Evolutionary conservation across 2,888 invertebrate genomes (phyloP).

Genomic region (Pseudococcus longispinus): DNA sequence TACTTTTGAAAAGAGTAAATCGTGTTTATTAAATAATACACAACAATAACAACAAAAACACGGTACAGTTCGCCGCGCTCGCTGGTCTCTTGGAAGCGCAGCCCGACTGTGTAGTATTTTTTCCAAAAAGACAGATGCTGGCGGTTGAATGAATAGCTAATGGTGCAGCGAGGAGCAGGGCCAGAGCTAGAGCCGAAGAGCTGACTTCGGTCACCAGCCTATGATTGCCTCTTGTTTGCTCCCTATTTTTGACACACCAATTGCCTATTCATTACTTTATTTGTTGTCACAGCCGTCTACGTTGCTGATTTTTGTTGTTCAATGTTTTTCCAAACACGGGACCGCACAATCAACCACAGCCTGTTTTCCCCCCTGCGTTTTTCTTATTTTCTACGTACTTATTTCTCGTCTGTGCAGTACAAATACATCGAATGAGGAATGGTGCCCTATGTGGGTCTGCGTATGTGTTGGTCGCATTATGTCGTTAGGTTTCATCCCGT

Average conservation of each 20-base stretch:
- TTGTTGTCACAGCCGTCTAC: constrained; percentile 57
- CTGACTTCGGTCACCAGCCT: constrained; percentile 57
- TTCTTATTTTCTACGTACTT: neutral
- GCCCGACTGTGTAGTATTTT: constrained; percentile 14
- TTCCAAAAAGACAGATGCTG: constrained; percentile 53
- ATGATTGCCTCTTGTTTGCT: constrained; percentile 56
- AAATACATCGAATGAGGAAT: no score
- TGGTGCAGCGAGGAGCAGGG: constrained; percentile 7
- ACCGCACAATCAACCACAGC: constrained; percentile 56
- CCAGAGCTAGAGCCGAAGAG: no score
- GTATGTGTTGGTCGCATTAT: constrained; percentile 9
- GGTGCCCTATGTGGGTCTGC: neutral
- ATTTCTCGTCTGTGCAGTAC: no score
- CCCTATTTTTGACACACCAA: constrained; percentile 53
- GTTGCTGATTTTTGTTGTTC: constrained; percentile 56
- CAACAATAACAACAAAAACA: constrained; percentile 55
- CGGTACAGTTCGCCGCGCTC: neutral
- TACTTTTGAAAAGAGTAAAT: constrained; percentile 52
- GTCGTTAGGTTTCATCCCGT: constrained; percentile 49
- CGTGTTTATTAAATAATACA: constrained; percentile 56
- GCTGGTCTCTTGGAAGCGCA: neutral
- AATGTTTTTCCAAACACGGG: constrained; percentile 57
- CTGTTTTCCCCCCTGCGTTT: constrained; percentile 27
- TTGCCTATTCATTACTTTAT: constrained; percentile 57
- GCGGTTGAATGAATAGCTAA: constrained; percentile 53